A percentile compares a stretch with the other conserved stretches of the same genome.
Evolutionary conservation across 2,113 vertebrate species (phyloP).

Genomic region (Cryptomyrus ogoouensis): DNA sequence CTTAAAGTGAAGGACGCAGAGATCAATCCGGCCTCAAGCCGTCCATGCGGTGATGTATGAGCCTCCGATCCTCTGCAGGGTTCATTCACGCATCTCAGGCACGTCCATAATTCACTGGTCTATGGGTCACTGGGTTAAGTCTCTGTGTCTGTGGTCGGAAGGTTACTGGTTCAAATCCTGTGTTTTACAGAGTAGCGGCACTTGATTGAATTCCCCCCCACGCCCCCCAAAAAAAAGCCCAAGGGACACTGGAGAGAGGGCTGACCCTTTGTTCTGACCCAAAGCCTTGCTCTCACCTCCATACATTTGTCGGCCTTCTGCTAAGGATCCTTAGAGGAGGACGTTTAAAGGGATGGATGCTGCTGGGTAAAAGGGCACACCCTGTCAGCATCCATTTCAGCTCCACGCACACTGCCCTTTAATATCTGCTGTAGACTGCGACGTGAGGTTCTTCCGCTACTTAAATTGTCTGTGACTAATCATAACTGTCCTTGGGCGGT

Average conservation of each 20-base stretch:
- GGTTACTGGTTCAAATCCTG: not conserved
- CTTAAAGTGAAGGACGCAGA: not conserved
- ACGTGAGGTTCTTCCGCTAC: not conserved
- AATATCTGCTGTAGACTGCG: not conserved
- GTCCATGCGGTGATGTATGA: not conserved
- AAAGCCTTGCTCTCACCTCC: not conserved
- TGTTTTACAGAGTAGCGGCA: not conserved
- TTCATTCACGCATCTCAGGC: not conserved
- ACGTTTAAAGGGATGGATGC: not conserved
- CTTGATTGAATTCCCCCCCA: not conserved
- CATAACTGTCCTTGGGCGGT: not conserved
- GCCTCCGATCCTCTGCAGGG: not conserved
- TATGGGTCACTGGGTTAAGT: not conserved
- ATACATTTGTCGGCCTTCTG: not conserved
- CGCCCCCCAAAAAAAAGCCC: not conserved
- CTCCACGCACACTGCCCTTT: not conserved
- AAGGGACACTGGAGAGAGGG: not conserved
- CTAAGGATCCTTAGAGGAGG: not conserved
- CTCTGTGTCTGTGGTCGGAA: not conserved
- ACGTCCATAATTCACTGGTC: not conserved
- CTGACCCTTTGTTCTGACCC: not conserved
- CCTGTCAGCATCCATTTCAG: not conserved
- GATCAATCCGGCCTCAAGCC: not conserved
- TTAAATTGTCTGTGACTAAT: conserved; percentile 6
- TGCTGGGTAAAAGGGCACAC: not conserved